phyloP scores from a whole-genome alignment of 1,140 invertebrate species.

The Scaptomyza montana region DNA sequence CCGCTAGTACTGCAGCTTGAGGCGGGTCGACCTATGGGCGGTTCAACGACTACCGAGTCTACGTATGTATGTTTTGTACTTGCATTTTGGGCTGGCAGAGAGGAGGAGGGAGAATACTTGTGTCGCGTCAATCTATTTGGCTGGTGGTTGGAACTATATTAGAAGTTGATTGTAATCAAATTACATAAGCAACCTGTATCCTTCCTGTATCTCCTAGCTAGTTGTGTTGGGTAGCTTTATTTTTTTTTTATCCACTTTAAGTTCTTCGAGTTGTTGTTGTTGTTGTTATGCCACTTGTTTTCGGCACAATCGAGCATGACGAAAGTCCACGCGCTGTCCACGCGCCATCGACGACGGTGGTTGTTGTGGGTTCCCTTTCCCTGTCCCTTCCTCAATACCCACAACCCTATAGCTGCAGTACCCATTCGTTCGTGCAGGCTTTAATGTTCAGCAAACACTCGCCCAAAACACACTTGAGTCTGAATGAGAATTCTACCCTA shows the following conservation, averaged over 20 bases:
- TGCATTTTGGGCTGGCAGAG: no score
- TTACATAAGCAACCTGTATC: slow-evolving; percentile 80
- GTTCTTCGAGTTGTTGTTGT: slow-evolving; percentile 24
- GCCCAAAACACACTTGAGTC: slow-evolving; percentile 13
- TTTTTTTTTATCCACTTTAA: not conserved
- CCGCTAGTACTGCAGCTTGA: slow-evolving; percentile 59
- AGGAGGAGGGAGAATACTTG: no score
- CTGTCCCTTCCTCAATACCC: not conserved
- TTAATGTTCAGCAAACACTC: slow-evolving; percentile 73
- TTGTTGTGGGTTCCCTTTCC: slow-evolving; percentile 53
- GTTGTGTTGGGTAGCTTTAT: slow-evolving; percentile 22
- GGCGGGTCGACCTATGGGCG: slow-evolving; percentile 27
- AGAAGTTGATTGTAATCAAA: slow-evolving; percentile 83
- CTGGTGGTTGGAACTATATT: slow-evolving; percentile 74
- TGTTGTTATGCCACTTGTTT: slow-evolving; percentile 67
- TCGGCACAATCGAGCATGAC: slow-evolving; percentile 80
- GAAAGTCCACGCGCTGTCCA: slow-evolving; percentile 68
- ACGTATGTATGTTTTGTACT: no score
- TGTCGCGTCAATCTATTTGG: not conserved
- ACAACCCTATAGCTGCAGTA: slow-evolving; percentile 3
- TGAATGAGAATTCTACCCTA: slow-evolving; percentile 9
- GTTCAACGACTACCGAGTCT: no score
- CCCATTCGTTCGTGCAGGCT: slow-evolving; percentile 35
- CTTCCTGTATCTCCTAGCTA: slow-evolving; percentile 30
- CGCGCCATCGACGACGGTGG: slow-evolving; percentile 64